Percentiles rank a stretch among this genome's conserved stretches.
Evolutionary conservation across 2,113 vertebrate species (phyloP).

Genomic region (Gasterosteus nipponicus): DNA sequence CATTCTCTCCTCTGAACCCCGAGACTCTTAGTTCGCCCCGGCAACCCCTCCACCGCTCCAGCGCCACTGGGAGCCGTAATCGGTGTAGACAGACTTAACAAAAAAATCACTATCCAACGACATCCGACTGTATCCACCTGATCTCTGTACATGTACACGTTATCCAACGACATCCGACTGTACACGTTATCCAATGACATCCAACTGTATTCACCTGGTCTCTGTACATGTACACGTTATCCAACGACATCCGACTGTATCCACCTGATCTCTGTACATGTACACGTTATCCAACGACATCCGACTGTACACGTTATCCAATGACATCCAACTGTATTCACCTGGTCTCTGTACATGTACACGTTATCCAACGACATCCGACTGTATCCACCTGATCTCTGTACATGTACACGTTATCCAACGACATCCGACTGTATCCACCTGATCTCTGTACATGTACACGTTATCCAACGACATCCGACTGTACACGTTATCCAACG

Average conservation of each 20-base stretch:
- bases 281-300: background rate
- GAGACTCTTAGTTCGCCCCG: conserved; percentile 17
- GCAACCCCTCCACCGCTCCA: conserved; percentile 26
- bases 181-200: too few species aligned
- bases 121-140: background rate
- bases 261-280: background rate
- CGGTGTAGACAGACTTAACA: conserved; percentile 58
- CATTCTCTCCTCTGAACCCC: conserved; percentile 67
- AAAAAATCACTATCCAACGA: conserved; percentile 57
- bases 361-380: background rate
- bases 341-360: background rate
- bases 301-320: background rate
- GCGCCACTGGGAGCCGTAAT: conserved; percentile 33
- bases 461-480: background rate
- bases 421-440: background rate
- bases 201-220: background rate
- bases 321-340: background rate
- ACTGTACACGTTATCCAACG: background rate
- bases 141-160: too few species aligned
- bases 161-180: too few species aligned
- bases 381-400: background rate
- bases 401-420: background rate
- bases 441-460: background rate
- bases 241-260: background rate
- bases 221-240: background rate